phyloP scores from a whole-genome alignment of 2,888 invertebrate genomes.

The Drosophila recens region DNA sequence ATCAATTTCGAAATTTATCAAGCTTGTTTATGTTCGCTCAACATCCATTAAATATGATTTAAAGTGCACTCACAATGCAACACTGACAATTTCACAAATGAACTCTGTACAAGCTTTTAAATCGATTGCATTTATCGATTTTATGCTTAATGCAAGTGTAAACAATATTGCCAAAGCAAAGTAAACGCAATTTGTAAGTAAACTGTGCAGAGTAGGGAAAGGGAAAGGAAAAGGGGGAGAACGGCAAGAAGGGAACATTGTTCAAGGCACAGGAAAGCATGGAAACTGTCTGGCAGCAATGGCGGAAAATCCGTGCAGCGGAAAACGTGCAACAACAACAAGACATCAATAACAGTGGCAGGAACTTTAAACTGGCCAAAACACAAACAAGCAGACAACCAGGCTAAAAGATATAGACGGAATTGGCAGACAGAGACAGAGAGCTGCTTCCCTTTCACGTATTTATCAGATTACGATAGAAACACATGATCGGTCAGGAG shows the following conservation, averaged over 20 bases:
- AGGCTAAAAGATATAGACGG: background rate
- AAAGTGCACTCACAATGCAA: slow-evolving; percentile 35
- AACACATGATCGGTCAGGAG: slow-evolving; percentile 63
- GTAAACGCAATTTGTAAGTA: slow-evolving; percentile 58
- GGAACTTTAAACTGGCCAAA: slow-evolving; percentile 51
- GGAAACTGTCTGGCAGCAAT: slow-evolving; percentile 30
- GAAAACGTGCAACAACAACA: slow-evolving; percentile 42
- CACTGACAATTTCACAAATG: slow-evolving; percentile 4
- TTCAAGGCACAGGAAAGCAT: slow-evolving; percentile 52
- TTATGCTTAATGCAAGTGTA: slow-evolving; percentile 42
- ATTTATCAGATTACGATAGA: slow-evolving; percentile 75
- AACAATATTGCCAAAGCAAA: slow-evolving; percentile 43
- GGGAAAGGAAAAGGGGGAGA: background rate
- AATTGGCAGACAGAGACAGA: background rate
- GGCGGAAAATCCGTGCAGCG: slow-evolving; percentile 68
- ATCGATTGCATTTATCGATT: slow-evolving; percentile 66
- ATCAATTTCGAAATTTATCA: slow-evolving; percentile 49
- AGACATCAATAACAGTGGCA: slow-evolving; percentile 70
- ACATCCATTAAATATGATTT: slow-evolving; percentile 65
- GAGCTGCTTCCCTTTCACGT: slow-evolving; percentile 33
- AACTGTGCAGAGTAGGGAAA: slow-evolving; percentile 3
- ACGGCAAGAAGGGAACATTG: slow-evolving; percentile 30
- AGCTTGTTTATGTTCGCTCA: slow-evolving; percentile 34
- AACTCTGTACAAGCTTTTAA: slow-evolving; percentile 41
- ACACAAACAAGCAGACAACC: slow-evolving; percentile 38